Conservation (phyloP, 2,797 vertebrate genomes). For the Lagodon rhomboides region DNA sequence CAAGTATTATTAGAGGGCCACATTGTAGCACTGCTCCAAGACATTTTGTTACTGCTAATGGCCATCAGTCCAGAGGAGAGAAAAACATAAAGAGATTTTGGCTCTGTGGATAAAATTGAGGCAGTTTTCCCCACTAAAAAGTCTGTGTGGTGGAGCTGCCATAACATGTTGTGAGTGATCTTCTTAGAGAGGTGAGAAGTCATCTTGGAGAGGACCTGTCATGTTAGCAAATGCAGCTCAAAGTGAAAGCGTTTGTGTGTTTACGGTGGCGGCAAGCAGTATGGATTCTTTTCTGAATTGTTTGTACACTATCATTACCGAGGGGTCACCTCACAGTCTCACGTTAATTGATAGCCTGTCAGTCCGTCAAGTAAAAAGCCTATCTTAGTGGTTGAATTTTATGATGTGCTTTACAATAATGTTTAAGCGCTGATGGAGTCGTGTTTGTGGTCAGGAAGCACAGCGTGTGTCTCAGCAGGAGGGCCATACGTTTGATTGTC, state of each 20-base stretch:
- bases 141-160: slow-evolving; percentile 58
- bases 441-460: slow-evolving; percentile 47
- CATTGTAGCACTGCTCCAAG: slow-evolving; percentile 83
- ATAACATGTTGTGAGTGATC: slow-evolving; percentile 64
- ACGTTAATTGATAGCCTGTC: slow-evolving; percentile 77
- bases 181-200: slow-evolving; percentile 72
- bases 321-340: slow-evolving; percentile 68
- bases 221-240: slow-evolving; percentile 57
- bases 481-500: slow-evolving; percentile 55
- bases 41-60: slow-evolving; percentile 84
- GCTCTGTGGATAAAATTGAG: slow-evolving; percentile 74
- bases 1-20: slow-evolving; percentile 87
- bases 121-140: slow-evolving; percentile 70
- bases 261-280: slow-evolving; percentile 39
- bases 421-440: slow-evolving; percentile 46
- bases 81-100: slow-evolving; percentile 71
- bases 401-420: slow-evolving; percentile 44
- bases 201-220: slow-evolving; percentile 62
- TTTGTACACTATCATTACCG: slow-evolving; percentile 77
- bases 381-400: slow-evolving; percentile 47
- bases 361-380: slow-evolving; percentile 65
- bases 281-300: slow-evolving; percentile 66
- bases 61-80: slow-evolving; percentile 63
- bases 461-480: slow-evolving; percentile 60
- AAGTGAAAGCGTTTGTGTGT: slow-evolving; percentile 59